These are phyloP conservation scores for Sciurus vulgaris DNA, from an alignment of 2,797 vertebrate species.

Conservation along the genomic window DNA sequence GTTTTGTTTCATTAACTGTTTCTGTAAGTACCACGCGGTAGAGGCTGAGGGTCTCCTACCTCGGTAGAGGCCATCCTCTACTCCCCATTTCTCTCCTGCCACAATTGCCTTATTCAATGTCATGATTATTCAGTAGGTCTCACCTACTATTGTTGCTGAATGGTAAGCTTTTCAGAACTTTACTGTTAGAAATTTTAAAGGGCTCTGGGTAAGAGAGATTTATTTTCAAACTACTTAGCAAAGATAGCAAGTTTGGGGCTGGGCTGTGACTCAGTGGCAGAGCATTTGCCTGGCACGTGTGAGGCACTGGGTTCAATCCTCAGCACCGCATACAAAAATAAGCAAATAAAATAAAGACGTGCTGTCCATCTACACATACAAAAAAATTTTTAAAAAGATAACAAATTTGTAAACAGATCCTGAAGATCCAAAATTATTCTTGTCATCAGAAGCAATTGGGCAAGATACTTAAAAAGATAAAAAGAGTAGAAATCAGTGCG, in stretches of 20 bases:
- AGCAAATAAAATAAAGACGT: too few species aligned
- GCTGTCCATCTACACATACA: too few species aligned
- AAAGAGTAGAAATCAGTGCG: background rate
- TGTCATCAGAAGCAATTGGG: slow-evolving; percentile 36
- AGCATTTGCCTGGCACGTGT: too few species aligned
- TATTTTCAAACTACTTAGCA: slow-evolving; percentile 55
- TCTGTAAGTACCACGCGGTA: slow-evolving; percentile 34
- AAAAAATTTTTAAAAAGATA: background rate
- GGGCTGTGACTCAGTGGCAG: too few species aligned
- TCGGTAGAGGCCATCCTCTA: slow-evolving; percentile 1
- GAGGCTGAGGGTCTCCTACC: background rate
- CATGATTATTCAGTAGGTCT: background rate
- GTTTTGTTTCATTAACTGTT: slow-evolving; percentile 51
- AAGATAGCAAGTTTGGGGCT: background rate
- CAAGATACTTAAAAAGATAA: background rate
- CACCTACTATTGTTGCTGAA: slow-evolving; percentile 24
- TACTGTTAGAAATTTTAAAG: slow-evolving; percentile 59
- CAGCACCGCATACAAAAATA: too few species aligned
- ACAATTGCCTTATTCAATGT: background rate
- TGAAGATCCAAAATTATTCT: background rate
- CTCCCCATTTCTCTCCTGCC: background rate
- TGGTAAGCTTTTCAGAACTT: slow-evolving; percentile 22
- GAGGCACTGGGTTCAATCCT: too few species aligned
- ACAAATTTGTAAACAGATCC: slow-evolving; percentile 33
- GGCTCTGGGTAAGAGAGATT: slow-evolving; percentile 1